Conservation (phyloP, 2,888 invertebrate genomes). For the Agonopterix alstromeriana region DNA sequence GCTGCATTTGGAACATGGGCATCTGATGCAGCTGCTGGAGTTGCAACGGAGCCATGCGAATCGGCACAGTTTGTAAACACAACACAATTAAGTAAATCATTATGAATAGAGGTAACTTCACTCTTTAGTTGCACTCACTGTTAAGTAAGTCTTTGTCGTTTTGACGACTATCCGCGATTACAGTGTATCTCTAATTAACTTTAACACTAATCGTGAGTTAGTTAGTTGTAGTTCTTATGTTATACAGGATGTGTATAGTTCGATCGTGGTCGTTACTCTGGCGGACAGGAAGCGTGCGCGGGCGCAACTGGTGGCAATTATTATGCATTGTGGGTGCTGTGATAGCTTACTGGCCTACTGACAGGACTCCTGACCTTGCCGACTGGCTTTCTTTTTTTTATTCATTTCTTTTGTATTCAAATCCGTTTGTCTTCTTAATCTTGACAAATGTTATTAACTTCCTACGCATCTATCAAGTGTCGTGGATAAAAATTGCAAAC, state of each 20-base stretch:
- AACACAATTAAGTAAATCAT: conserved; percentile 15
- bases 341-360: conserved; percentile 47
- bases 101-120: too few species aligned
- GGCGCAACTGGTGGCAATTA: conserved; percentile 23
- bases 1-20: conserved; percentile 21
- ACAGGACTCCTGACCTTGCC: conserved; percentile 51
- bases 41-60: conserved; percentile 35
- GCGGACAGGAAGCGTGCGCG: conserved; percentile 24
- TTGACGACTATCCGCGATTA: too few species aligned
- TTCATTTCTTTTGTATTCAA: conserved; percentile 11
- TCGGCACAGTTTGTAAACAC: conserved; percentile 22
- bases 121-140: neutral
- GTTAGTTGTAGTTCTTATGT: neutral
- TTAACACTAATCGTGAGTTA: neutral
- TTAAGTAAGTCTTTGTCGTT: neutral
- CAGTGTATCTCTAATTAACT: too few species aligned
- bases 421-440: neutral
- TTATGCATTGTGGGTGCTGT: conserved; percentile 33
- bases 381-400: conserved; percentile 42
- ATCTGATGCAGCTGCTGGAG: conserved; percentile 11
- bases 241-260: conserved; percentile 8
- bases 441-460: too few species aligned
- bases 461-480: too few species aligned
- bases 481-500: too few species aligned
- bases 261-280: conserved; percentile 12